Percentiles rank a stretch among this genome's conserved stretches.
Conservation (phyloP, 2,113 vertebrate genomes). For the Antechinus flavipes region DNA sequence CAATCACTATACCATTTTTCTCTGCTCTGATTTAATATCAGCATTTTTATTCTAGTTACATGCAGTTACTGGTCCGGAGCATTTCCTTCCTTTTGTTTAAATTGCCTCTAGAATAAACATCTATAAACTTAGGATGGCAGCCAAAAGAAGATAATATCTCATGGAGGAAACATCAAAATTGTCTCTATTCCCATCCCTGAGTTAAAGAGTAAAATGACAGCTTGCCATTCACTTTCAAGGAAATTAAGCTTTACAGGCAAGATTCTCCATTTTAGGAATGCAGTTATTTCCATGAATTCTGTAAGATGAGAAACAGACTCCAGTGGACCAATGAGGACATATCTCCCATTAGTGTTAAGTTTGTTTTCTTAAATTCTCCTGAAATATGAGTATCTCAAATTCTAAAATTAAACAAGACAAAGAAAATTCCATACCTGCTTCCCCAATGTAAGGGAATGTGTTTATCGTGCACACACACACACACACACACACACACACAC, state of each 20-base stretch:
- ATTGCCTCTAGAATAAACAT: constrained; percentile 79
- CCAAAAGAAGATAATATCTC: constrained; percentile 78
- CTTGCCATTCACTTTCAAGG: constrained; percentile 65
- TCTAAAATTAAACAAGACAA: constrained; percentile 19
- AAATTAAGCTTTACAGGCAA: constrained; percentile 26
- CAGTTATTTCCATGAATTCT: constrained; percentile 10
- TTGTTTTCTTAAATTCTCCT: constrained; percentile 1
- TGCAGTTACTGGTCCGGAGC: constrained; percentile 64
- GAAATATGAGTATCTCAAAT: constrained; percentile 34
- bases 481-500: background rate
- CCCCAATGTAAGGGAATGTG: background rate
- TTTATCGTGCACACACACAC: background rate
- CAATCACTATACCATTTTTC: constrained; percentile 64
- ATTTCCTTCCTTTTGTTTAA: constrained; percentile 81
- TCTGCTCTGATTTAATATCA: constrained; percentile 68
- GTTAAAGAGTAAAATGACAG: constrained; percentile 67
- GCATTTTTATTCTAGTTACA: constrained; percentile 75
- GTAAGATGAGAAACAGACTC: background rate
- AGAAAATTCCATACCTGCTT: constrained; percentile 14
- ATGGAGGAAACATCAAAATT: constrained; percentile 71
- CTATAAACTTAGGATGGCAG: constrained; percentile 75
- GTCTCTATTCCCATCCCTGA: constrained; percentile 75
- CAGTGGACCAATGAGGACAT: background rate
- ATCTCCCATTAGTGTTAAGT: background rate
- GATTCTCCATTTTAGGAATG: constrained; percentile 37